Evolutionary conservation across 1,140 invertebrate species (phyloP).

Genomic region (Philopotamus ludificatus): DNA sequence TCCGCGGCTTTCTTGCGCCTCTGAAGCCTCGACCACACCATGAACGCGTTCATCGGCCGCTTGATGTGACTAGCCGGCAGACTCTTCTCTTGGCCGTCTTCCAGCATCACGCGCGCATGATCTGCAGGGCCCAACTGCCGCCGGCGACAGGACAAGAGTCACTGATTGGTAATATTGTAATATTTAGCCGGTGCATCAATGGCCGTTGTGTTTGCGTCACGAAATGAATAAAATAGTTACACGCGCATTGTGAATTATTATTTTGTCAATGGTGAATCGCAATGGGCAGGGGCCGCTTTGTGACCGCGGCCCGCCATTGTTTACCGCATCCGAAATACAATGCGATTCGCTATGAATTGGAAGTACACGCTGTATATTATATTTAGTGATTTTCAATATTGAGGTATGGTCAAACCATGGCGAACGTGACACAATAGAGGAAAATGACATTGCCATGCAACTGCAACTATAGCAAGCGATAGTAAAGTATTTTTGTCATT

Average conservation of each 20-base stretch:
- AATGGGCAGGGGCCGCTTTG: slow-evolving; percentile 33
- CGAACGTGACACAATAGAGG: neutral
- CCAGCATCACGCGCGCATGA: slow-evolving; percentile 2
- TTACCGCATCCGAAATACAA: slow-evolving; percentile 17
- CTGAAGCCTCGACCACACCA: slow-evolving; percentile 70
- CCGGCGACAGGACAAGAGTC: neutral
- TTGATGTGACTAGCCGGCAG: slow-evolving; percentile 57
- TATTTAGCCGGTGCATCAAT: slow-evolving; percentile 35
- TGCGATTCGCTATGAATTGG: too few species aligned
- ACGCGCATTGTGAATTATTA: slow-evolving; percentile 34
- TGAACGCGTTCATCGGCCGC: slow-evolving; percentile 70
- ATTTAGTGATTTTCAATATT: too few species aligned
- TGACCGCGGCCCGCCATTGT: slow-evolving; percentile 26
- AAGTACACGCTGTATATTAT: too few species aligned
- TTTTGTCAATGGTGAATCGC: slow-evolving; percentile 35
- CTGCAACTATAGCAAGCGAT: too few species aligned
- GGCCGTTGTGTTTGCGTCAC: slow-evolving; percentile 34
- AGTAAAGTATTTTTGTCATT: too few species aligned
- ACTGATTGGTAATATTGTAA: slow-evolving; percentile 35
- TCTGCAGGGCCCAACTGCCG: neutral
- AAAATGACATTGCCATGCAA: too few species aligned
- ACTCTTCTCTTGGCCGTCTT: neutral
- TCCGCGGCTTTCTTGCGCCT: slow-evolving; percentile 74
- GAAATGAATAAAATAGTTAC: slow-evolving; percentile 39
- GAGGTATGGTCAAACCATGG: neutral